Percentiles rank a stretch among this genome's conserved stretches.
These are phyloP conservation scores for Drosophila lowei DNA, from an alignment of 1,140 invertebrate species.

Conservation along the genomic window DNA sequence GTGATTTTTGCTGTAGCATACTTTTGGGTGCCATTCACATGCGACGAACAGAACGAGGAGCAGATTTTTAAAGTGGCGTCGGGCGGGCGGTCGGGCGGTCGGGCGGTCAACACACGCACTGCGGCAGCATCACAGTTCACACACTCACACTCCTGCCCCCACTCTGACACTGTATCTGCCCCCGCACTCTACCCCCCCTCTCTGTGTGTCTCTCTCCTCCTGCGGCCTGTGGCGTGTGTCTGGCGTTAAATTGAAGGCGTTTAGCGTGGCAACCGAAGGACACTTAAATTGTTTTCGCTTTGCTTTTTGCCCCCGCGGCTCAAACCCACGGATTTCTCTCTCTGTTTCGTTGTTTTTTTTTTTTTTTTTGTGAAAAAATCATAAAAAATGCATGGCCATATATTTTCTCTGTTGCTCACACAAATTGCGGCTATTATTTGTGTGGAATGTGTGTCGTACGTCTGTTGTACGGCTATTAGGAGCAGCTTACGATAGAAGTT, in stretches of 20 bases:
- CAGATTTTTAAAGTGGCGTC: conserved; percentile 56
- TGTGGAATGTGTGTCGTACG: conserved; percentile 24
- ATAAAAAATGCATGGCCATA: conserved; percentile 65
- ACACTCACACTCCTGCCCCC: conserved; percentile 10
- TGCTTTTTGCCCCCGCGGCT: conserved; percentile 32
- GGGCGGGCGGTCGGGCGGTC: background rate
- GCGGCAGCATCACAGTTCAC: conserved; percentile 32
- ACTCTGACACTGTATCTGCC: background rate
- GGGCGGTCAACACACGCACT: conserved; percentile 51
- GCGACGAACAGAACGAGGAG: conserved; percentile 6
- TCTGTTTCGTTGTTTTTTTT: conserved; percentile 12
- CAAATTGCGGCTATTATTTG: conserved; percentile 53
- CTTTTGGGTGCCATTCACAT: conserved; percentile 55
- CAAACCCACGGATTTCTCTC: background rate
- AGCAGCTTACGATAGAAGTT: conserved; percentile 29
- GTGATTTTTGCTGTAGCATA: conserved; percentile 73
- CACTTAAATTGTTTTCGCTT: conserved; percentile 56
- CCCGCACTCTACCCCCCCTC: background rate
- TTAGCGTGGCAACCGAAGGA: conserved; percentile 59
- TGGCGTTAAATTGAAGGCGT: conserved; percentile 64
- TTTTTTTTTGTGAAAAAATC: conserved; percentile 13
- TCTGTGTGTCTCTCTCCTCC: background rate
- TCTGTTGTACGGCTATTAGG: conserved; percentile 30
- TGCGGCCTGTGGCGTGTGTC: conserved; percentile 38
- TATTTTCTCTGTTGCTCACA: conserved; percentile 52